Percentiles rank a stretch among this genome's conserved stretches.
phyloP scores from a whole-genome alignment of 2,797 vertebrate species.

The Peromyscus aztecus region DNA sequence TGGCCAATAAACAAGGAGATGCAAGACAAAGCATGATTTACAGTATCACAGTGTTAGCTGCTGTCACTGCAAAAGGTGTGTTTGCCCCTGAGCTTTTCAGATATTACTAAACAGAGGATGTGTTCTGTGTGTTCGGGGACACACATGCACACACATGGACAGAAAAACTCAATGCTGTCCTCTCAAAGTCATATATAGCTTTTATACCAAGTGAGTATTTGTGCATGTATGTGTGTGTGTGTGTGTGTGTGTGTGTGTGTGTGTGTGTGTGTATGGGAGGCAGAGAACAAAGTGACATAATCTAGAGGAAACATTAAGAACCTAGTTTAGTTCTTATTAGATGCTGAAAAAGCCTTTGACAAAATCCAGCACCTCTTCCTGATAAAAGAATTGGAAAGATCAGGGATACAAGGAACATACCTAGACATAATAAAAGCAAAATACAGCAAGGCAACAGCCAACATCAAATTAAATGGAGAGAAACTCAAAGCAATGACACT shows the following conservation, averaged over 20 bases:
- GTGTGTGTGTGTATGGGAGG: neutral
- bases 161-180: neutral
- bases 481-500: neutral
- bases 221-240: neutral
- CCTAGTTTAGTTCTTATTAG: neutral
- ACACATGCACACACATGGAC: neutral
- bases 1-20: neutral
- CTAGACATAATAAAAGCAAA: neutral
- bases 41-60: neutral
- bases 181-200: neutral
- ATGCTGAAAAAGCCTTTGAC: too few relatives aligned
- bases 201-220: neutral
- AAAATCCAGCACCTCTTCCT: too few relatives aligned
- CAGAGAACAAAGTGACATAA: neutral
- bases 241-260: neutral
- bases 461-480: neutral
- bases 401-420: neutral
- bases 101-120: neutral
- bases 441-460: neutral
- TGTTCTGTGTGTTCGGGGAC: neutral
- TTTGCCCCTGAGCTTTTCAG: neutral
- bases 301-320: neutral
- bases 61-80: neutral
- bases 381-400: too few relatives aligned
- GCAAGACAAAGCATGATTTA: neutral